A percentile compares a stretch with the other conserved stretches of the same genome.
Conservation (phyloP, 1,140 invertebrate species). For the Ceratitis capitata region DNA sequence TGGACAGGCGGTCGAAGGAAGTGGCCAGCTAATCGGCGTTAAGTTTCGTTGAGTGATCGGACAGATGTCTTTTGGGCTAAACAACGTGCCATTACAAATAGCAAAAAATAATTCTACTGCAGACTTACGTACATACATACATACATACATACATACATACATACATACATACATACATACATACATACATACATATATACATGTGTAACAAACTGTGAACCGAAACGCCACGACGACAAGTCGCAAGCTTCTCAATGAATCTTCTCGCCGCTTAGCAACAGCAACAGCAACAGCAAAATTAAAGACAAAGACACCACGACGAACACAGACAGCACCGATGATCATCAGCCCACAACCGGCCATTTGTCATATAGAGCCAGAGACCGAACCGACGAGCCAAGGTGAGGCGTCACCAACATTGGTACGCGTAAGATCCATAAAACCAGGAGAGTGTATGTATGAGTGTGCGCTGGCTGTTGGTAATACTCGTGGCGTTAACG, state of each 20-base stretch:
- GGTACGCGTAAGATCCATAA: too few species aligned
- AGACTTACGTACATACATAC: too few species aligned
- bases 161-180: too few species aligned
- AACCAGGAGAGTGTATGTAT: neutral
- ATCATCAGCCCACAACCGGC: neutral
- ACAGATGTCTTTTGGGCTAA: conserved; percentile 20
- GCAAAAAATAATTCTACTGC: too few species aligned
- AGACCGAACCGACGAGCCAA: too few species aligned
- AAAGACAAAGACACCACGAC: neutral
- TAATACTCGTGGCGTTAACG: neutral
- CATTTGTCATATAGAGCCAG: conserved; percentile 6
- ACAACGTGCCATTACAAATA: conserved; percentile 11
- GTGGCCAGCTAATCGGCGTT: neutral
- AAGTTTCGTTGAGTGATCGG: conserved; percentile 16
- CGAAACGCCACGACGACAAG: too few species aligned
- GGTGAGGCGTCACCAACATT: neutral
- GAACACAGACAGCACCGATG: neutral
- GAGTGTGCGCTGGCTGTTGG: neutral
- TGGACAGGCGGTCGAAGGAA: neutral
- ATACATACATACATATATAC: too few species aligned
- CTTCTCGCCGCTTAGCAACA: too few species aligned
- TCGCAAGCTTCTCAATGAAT: too few species aligned
- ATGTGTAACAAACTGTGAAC: neutral
- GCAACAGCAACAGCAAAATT: too few species aligned
- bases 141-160: too few species aligned